Conservation (phyloP, 2,113 vertebrate species). For the Sapajus apella region DNA sequence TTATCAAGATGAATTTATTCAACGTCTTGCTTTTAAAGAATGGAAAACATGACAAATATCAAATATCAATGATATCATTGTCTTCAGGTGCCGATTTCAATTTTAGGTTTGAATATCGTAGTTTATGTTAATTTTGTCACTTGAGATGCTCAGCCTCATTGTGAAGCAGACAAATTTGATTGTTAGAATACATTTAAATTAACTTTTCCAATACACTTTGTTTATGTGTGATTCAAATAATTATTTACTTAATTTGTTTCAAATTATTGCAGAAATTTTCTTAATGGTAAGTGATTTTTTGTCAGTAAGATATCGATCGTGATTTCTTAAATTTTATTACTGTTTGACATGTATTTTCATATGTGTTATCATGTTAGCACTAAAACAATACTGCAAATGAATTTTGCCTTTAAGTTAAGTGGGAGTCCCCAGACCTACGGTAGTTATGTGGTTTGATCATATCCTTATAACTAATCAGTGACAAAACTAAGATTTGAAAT, state of each 20-base stretch:
- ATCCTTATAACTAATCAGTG: not conserved
- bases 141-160: constrained; percentile 28
- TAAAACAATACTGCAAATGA: not conserved
- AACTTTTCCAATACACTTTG: constrained; percentile 42
- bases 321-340: not conserved
- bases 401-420: not conserved
- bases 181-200: constrained; percentile 56
- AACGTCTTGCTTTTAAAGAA: not conserved
- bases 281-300: constrained; percentile 51
- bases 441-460: not conserved
- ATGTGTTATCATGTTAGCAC: not conserved
- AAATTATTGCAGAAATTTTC: constrained; percentile 55
- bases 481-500: not conserved
- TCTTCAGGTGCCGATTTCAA: not conserved
- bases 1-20: not conserved
- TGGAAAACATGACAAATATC: not conserved
- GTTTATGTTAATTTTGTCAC: not conserved
- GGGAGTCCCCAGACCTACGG: not conserved
- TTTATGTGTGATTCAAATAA: constrained; percentile 52
- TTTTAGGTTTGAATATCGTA: not conserved
- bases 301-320: not conserved
- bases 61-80: not conserved
- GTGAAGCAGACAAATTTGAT: constrained; percentile 9
- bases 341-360: not conserved
- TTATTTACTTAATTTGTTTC: constrained; percentile 64